Evolutionary conservation across 2,888 invertebrate species (phyloP).

Genomic region (Coelopa pilipes): DNA sequence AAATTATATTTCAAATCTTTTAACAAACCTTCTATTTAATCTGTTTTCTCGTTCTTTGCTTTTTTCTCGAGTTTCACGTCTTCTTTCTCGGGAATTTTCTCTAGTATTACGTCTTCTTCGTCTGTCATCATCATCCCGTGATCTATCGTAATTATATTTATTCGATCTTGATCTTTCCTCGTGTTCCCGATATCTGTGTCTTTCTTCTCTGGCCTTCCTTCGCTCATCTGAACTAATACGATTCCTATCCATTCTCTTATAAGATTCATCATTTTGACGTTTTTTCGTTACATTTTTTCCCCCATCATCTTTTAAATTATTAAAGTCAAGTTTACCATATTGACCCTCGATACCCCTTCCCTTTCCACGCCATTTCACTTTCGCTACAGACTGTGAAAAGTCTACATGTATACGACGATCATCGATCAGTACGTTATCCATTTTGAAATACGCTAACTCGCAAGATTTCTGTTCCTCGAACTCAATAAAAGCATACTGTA

Average conservation of each 20-base stretch:
- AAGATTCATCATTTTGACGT: constrained; percentile 10
- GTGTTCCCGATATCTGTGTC: constrained; percentile 49
- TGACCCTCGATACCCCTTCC: constrained; percentile 75
- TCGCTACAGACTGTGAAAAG: constrained; percentile 98
- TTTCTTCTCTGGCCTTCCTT: constrained; percentile 50
- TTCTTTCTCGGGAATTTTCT: not conserved
- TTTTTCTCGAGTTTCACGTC: not conserved
- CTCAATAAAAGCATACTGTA: constrained; percentile 99
- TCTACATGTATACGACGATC: constrained; percentile 99
- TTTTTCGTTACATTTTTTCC: not conserved
- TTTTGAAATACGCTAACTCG: constrained; percentile 98
- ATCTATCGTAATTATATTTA: not conserved
- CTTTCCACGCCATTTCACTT: constrained; percentile 90
- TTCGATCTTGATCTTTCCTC: constrained; percentile 34
- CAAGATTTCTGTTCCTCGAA: constrained; percentile 92
- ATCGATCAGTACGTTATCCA: constrained; percentile 99
- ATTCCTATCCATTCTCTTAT: constrained; percentile 4
- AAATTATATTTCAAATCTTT: too few species aligned
- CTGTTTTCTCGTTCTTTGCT: not conserved
- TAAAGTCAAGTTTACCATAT: constrained; percentile 56
- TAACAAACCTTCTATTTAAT: too few species aligned
- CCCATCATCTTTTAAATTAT: constrained; percentile 48
- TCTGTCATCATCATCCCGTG: not conserved
- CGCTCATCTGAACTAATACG: constrained; percentile 49
- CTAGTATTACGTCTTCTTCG: constrained; percentile 8